These are phyloP conservation scores for Sebastes fasciatus DNA, from an alignment of 2,113 vertebrate genomes.

Conservation along the genomic window DNA sequence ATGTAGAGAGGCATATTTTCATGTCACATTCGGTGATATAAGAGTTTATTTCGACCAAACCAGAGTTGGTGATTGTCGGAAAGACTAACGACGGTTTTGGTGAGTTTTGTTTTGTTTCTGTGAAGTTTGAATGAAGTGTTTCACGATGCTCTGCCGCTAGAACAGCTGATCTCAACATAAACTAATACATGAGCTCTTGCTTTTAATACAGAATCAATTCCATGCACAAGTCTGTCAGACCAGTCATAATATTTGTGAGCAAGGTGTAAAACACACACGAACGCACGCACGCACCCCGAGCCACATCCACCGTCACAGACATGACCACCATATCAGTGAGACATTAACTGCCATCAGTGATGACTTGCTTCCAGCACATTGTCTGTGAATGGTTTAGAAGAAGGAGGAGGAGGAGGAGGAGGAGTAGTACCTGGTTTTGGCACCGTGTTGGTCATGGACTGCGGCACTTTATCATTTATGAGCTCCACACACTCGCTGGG, in stretches of 20 bases:
- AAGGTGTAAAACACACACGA: neutral
- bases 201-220: neutral
- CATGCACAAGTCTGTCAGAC: neutral
- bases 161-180: too few relatives aligned
- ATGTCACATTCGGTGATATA: too few relatives aligned
- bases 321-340: neutral
- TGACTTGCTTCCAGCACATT: slow-evolving; percentile 30
- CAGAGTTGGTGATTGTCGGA: too few relatives aligned
- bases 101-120: too few relatives aligned
- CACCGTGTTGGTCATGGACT: slow-evolving; percentile 96
- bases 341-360: slow-evolving; percentile 20
- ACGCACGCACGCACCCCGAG: neutral
- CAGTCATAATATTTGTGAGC: neutral
- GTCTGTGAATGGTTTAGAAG: slow-evolving; percentile 8
- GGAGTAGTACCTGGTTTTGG: slow-evolving; percentile 93
- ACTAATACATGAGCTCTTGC: too few relatives aligned
- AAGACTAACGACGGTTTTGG: too few relatives aligned
- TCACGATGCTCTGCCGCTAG: too few relatives aligned
- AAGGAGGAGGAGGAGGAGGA: slow-evolving; percentile 7
- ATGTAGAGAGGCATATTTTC: too few relatives aligned
- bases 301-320: slow-evolving; percentile 28
- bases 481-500: slow-evolving; percentile 98
- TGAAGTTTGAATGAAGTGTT: too few relatives aligned
- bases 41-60: too few relatives aligned
- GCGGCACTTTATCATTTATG: slow-evolving; percentile 98